Conservation (phyloP, 2,797 vertebrate species). For the Acomys russatus region DNA sequence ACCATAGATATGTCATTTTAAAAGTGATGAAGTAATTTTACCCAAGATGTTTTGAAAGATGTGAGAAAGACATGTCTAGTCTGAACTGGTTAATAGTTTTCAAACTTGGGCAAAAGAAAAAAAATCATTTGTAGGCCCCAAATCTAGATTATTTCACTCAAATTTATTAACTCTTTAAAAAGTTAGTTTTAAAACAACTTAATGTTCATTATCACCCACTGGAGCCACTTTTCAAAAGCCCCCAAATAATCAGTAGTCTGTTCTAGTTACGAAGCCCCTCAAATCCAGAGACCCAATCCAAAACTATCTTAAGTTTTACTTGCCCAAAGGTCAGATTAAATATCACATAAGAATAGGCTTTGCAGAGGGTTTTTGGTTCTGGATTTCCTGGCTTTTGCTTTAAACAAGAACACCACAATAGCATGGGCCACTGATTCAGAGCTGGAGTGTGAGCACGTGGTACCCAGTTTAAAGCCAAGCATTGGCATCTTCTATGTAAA, state of each 20-base stretch:
- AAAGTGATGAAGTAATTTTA: constrained; percentile 8
- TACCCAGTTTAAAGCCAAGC: constrained; percentile 43
- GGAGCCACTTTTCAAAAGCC: not conserved
- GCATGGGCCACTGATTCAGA: constrained; percentile 48
- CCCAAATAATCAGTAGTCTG: constrained; percentile 6
- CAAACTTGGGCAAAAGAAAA: not conserved
- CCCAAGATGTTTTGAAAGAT: not conserved
- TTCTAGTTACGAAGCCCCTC: constrained; percentile 67
- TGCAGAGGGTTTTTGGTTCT: constrained; percentile 75
- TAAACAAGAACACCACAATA: constrained; percentile 44
- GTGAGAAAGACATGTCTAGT: constrained; percentile 14
- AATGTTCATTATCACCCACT: not conserved
- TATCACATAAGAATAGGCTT: constrained; percentile 77
- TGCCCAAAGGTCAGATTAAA: constrained; percentile 78
- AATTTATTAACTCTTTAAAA: not conserved
- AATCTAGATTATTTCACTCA: not conserved
- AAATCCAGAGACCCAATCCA: constrained; percentile 59
- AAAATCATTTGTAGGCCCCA: not conserved
- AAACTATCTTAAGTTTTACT: constrained; percentile 75
- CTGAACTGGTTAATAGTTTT: constrained; percentile 11
- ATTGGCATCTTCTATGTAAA: constrained; percentile 27
- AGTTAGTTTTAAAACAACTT: constrained; percentile 24
- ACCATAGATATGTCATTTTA: not conserved
- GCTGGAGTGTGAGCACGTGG: not conserved
- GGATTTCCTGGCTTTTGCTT: constrained; percentile 71